Evolutionary conservation across 1,140 invertebrate species (phyloP), one percentile per base, ranked within the genome.

Genomic region (Pentalonia nigronervosa): DNA sequence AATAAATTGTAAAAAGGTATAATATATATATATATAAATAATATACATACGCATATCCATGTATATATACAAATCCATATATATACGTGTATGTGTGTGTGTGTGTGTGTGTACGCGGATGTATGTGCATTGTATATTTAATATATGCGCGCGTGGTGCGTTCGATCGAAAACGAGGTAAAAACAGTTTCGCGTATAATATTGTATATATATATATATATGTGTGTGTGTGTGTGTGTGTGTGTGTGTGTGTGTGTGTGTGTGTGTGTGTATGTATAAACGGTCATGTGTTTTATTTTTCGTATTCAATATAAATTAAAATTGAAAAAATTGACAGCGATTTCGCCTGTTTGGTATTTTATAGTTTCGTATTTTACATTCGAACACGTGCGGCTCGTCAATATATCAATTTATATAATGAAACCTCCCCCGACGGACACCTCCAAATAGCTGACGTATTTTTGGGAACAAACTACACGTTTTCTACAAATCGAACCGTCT

Each of bases 1-100:
- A 76, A 76, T 76, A 76, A 76, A 76, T 34, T 34, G 60, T n/a
- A 76, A 76, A 76, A 76, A 76, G 60, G 60, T 76, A 76, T n/a
- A 76, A 76, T 76, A 76, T 76, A 34, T 76, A 34, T n/a, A 34
- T n/a, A 30, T 3, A 30, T 50, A 60, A n/a, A n/a, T n/a, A n/a
- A n/a, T n/a, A 67, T n/a, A 56, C 30, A n/a, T 30, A 60, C 7
- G 7, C 7, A 56, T 60, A 60, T 9, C 8, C 7, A 8, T 60
- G 25, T 25, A 41, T 41, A 41, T 41, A 41, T 41, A 41, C 41
- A 4, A 41, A 41, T 41, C 4, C 41, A 41, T 41, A 41, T 41
- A 41, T 41, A 41, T 41, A 41, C 4, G 4, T 41, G 4, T 41
- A 41, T 41, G 4, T n/a, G n/a, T n/a, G n/a, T n/a, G n/a, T n/a